phyloP scores from a whole-genome alignment of 2,888 invertebrate genomes.

The Chymomyza caudatula region DNA sequence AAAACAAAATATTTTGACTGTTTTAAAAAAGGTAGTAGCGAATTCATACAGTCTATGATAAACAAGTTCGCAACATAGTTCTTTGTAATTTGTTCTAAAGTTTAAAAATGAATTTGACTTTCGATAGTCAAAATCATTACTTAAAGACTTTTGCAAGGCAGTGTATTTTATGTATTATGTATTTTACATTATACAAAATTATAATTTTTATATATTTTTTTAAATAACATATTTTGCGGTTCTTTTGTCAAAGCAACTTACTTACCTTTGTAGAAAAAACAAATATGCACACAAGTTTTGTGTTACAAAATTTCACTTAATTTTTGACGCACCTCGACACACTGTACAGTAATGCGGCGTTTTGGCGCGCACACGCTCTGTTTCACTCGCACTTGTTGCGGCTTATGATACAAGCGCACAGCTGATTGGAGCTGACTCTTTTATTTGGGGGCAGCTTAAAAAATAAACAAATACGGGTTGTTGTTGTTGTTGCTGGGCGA shows the following conservation, averaged over 20 bases:
- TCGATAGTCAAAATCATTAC: no score
- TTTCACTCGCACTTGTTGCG: constrained; percentile 35
- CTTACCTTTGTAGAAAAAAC: constrained; percentile 44
- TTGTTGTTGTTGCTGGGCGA: constrained; percentile 27
- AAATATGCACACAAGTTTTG: background rate
- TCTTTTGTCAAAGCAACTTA: constrained; percentile 11
- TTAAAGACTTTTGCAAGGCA: no score
- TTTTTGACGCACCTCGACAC: constrained; percentile 20
- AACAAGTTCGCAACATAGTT: no score
- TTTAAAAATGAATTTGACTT: no score
- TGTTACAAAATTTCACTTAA: background rate
- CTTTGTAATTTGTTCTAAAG: no score
- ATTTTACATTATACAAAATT: no score
- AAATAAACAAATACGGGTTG: constrained; percentile 42
- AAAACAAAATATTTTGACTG: no score
- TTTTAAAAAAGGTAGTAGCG: no score
- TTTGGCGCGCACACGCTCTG: constrained; percentile 52
- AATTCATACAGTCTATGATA: no score
- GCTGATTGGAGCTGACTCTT: constrained; percentile 48
- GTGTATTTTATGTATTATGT: no score
- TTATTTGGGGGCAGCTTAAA: constrained; percentile 33
- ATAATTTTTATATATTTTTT: no score
- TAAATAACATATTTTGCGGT: no score
- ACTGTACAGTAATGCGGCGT: constrained; percentile 43
- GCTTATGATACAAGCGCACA: constrained; percentile 36